Conservation (phyloP, 2,113 vertebrate genomes). For the Parotia lawesii region DNA sequence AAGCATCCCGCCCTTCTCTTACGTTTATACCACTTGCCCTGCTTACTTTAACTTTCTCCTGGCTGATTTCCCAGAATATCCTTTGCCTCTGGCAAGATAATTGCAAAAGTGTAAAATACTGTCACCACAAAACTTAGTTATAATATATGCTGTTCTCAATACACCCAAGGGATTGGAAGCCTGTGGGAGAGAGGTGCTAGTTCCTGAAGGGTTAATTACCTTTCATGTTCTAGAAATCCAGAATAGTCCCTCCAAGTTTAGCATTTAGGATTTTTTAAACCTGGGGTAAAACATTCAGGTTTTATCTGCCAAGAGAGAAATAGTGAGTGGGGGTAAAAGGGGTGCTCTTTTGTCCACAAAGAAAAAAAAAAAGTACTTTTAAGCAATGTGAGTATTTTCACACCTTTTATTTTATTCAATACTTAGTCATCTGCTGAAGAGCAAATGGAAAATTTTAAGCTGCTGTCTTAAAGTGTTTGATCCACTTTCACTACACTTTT, state of each 20-base stretch:
- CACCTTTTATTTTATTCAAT: neutral
- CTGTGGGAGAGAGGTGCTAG: neutral
- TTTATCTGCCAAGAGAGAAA: neutral
- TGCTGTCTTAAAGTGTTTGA: neutral
- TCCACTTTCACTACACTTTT: neutral
- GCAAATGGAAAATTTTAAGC: neutral
- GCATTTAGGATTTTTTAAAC: neutral
- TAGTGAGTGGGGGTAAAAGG: neutral
- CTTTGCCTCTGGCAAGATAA: conserved; percentile 37
- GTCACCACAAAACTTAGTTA: neutral
- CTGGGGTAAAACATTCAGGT: neutral
- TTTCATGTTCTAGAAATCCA: neutral
- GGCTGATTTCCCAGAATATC: conserved; percentile 49
- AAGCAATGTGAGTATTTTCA: neutral
- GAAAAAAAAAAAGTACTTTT: neutral
- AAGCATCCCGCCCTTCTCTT: conserved; percentile 47
- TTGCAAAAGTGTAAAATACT: conserved; percentile 31
- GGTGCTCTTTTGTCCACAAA: neutral
- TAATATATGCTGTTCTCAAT: neutral
- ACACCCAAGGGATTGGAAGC: neutral
- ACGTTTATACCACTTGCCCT: conserved; percentile 37
- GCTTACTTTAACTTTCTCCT: conserved; percentile 49
- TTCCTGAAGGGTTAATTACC: conserved; percentile 19
- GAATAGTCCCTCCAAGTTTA: neutral
- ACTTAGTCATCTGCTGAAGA: neutral